Base-by-base conservation (phyloP, 2,888 invertebrate genomes). In the Griposia aprilina region DNA sequence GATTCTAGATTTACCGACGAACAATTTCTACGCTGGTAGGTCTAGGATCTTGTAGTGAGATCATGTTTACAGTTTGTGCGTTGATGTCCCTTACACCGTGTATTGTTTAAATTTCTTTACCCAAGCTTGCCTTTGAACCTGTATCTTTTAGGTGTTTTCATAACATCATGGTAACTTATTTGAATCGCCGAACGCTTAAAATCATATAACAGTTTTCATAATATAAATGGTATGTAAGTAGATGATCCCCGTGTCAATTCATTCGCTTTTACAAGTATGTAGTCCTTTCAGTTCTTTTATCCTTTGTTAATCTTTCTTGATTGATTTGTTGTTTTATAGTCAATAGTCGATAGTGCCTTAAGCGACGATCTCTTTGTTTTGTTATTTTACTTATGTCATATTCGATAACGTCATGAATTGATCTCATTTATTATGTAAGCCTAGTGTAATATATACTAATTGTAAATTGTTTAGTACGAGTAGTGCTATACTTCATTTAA, bases 231-330 rank as follows among this genome's bases (percentile, higher is more conserved):
- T 26, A 20, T 26, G 26, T 48, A 20, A 50, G 3, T 13, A 62
- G 13, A n/a, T 26, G 8, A 20, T 75, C 48, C 23, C 60, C 45
- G 8, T 10, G 6, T 23, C 23, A 36, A 48, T 65, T 65, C 76
- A 57, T 76, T 57, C n/a, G 8, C 26, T 57, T 48, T 20, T 23
- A n/a, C n/a, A n/a, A n/a, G n/a, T n/a, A 26, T n/a, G 68, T 48
- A 15, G 45, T 52, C n/a, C n/a, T 52, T 77, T 60, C 41, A 52
- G n/a, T n/a, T 59, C 11, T 30, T 45, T 55, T 45, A 78, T 55
- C 78, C 67, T 62, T 66, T 78, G 52, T 48, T 68, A 69, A 55
- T 69, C 41, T 41, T 41, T 41, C 41, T 41, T 41, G 41, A 41
- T 41, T 7, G 41, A 41, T 41, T 41, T 41, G 41, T 6, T 41